A percentile compares a stretch with the other conserved stretches of the same genome.
Evolutionary conservation across 2,113 vertebrate genomes (phyloP).

Genomic region (Chloebia gouldiae): DNA sequence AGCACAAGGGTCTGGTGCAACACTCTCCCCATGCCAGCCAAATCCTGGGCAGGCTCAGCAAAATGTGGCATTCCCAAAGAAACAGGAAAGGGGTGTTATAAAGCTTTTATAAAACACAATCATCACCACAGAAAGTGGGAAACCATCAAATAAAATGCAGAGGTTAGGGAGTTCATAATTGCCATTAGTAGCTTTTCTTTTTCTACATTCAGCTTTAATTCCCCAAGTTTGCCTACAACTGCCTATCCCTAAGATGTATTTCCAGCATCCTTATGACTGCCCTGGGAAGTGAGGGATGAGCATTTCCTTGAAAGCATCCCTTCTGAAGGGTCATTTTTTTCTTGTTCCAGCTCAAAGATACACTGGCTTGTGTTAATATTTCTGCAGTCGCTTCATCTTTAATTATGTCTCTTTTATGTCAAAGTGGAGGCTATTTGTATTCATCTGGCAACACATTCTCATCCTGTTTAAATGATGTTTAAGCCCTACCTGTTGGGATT

Average conservation of each 20-base stretch:
- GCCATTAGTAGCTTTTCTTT: neutral
- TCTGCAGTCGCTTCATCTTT: neutral
- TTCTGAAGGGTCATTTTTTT: neutral
- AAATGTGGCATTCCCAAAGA: neutral
- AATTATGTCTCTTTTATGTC: neutral
- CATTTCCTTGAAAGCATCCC: neutral
- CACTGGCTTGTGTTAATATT: neutral
- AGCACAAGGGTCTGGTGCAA: neutral
- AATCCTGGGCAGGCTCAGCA: neutral
- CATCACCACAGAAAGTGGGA: neutral
- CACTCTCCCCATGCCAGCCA: neutral
- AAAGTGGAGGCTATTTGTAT: neutral
- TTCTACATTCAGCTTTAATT: neutral
- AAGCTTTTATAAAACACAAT: neutral
- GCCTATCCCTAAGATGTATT: neutral
- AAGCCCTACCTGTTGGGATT: conserved; percentile 27
- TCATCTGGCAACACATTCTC: neutral
- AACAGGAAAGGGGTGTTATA: neutral
- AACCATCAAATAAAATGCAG: neutral
- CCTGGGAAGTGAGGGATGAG: neutral
- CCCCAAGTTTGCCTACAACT: neutral
- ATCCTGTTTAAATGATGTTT: neutral
- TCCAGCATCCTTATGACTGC: neutral
- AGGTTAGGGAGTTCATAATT: neutral
- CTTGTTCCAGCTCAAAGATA: neutral